Percentiles rank a stretch among this genome's conserved stretches.
These are phyloP conservation scores for Lordiphosa fenestrarum DNA, from an alignment of 2,888 invertebrate genomes.

Conservation along the genomic window DNA sequence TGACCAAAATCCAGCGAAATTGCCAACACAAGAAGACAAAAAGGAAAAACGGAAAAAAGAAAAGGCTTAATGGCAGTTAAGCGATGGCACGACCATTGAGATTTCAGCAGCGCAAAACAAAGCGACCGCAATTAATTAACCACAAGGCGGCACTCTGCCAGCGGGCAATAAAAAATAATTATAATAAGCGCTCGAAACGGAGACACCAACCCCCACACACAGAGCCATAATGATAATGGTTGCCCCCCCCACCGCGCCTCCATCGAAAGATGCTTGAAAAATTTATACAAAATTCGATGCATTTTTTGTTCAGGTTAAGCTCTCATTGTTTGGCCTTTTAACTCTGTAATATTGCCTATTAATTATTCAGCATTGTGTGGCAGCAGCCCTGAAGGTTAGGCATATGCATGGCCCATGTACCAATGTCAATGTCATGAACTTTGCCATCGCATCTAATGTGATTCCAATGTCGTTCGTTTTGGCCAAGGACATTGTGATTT, in stretches of 20 bases:
- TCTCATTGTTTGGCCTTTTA: conserved; percentile 12
- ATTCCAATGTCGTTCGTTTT: conserved; percentile 55
- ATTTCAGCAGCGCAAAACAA: conserved; percentile 38
- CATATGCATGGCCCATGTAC: conserved; percentile 31
- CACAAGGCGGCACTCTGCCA: conserved; percentile 41
- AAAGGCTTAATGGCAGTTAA: conserved; percentile 58
- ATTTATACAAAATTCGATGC: conserved; percentile 13
- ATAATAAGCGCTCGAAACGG: background rate
- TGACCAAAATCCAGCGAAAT: too few species aligned
- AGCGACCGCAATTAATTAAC: conserved; percentile 73
- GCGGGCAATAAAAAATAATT: conserved; percentile 12
- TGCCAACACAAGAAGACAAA: conserved; percentile 2
- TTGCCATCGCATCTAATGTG: conserved; percentile 64
- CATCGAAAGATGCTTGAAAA: too few species aligned
- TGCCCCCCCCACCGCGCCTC: too few species aligned
- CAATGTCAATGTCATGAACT: conserved; percentile 58
- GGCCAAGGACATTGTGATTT: conserved; percentile 8
- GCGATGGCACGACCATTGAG: conserved; percentile 48
- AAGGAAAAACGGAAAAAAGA: conserved; percentile 13
- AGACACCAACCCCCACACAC: too few species aligned
- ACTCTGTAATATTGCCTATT: conserved; percentile 17
- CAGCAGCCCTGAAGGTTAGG: conserved; percentile 5
- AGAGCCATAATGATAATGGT: too few species aligned
- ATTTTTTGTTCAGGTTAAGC: conserved; percentile 32
- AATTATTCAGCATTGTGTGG: conserved; percentile 24